Conservation (phyloP, 2,113 vertebrate genomes). For the Crotalus tigris region DNA sequence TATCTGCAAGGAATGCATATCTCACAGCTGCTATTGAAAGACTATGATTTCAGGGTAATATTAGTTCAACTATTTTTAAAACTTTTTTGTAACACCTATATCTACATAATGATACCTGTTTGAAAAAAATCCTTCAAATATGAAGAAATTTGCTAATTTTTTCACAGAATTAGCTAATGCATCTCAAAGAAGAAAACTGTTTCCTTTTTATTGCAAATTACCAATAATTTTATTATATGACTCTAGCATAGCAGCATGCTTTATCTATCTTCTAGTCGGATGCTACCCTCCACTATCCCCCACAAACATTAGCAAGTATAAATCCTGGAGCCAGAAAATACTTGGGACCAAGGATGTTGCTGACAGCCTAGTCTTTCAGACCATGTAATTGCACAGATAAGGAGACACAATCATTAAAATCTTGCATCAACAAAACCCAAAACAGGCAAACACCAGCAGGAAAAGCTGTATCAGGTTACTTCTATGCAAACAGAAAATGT, state of each 20-base stretch:
- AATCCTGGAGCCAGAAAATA: conserved; percentile 53
- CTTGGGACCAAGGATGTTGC: conserved; percentile 30
- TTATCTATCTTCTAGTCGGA: background rate
- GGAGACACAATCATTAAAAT: conserved; percentile 39
- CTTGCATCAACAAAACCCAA: conserved; percentile 59
- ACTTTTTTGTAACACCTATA: too few relatives aligned
- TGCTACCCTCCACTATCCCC: background rate
- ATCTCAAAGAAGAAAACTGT: conserved; percentile 6
- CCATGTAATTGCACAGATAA: conserved; percentile 51
- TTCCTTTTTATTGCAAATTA: conserved; percentile 38
- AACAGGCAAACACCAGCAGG: conserved; percentile 66
- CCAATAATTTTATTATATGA: conserved; percentile 13
- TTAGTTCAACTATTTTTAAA: conserved; percentile 28
- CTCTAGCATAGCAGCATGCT: background rate
- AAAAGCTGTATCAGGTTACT: conserved; percentile 67
- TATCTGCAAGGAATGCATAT: conserved; percentile 32
- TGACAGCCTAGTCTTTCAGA: conserved; percentile 50
- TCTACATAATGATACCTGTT: background rate
- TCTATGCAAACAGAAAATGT: conserved; percentile 69
- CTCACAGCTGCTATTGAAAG: conserved; percentile 40
- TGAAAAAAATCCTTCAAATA: conserved; percentile 19
- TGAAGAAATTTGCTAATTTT: conserved; percentile 30
- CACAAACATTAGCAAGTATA: conserved; percentile 39
- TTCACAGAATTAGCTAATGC: conserved; percentile 35
- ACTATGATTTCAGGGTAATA: conserved; percentile 46